Evolutionary conservation across 37 sponge, comb jelly and placozoan species (phyloP), one percentile per base, ranked within the genome.

Genomic region (Sycon ciliatum): DNA sequence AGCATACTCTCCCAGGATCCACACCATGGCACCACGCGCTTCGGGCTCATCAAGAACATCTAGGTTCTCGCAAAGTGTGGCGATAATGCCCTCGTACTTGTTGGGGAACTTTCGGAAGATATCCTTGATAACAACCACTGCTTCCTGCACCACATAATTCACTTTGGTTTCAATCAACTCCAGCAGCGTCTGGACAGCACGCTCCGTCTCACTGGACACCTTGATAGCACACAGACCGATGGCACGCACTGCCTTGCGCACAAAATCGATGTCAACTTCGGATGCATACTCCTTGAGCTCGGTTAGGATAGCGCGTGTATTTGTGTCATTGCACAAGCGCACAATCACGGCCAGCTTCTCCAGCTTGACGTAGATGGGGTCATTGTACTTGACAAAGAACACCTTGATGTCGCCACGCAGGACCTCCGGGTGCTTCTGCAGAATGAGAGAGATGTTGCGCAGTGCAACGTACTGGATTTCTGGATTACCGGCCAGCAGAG

Each of bases 331-430:
- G 49, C 85, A 73, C n/a, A 96, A 85, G 0, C 98, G 86, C 9
- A 96, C 92, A 93, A 96, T 96, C 69, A 96, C 86, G 75, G 92
- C 98, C 73, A 96, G 74, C 70, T 96, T 96, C 80, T 96, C 98
- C 76, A 96, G 80, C 49, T 96, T 96, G 67, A 96, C 98, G 64
- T 96, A 96, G 46, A 96, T 96, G 16, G 98, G 98, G 38, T 96
- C 98, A 56, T 96, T 96, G 78, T 96, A 96, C 79, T 96, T 96
- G 52, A 96, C 98, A 79, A 91, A 96, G 93, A 96, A 96, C 31
- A 90, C 98, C 75, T 96, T 96, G 57, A 96, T 92, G 68, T 96
- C 98, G 27, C 92, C 83, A 40, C 76, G 80, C 69, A 96, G 72
- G 33, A 96, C 84, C 35, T 92, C 93, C 1, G 98, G 79, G 24